These are phyloP conservation scores for Lateolabrax maculatus DNA, from an alignment of 2,797 vertebrate species.

Conservation along the genomic window DNA sequence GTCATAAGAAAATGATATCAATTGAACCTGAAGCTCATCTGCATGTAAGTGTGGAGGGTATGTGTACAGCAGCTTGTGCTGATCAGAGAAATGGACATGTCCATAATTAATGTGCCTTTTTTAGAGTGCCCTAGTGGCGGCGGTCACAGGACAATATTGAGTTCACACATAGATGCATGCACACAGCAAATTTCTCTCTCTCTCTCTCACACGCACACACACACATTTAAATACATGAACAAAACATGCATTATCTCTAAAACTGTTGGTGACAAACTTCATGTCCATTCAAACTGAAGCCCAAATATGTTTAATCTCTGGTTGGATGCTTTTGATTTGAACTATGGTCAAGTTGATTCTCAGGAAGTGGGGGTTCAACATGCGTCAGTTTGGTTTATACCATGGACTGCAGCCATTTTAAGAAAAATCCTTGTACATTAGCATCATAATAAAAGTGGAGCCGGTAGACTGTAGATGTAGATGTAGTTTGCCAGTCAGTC, in stretches of 20 bases:
- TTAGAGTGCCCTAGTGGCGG: conserved; percentile 88
- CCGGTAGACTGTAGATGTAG: not conserved
- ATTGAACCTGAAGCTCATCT: not conserved
- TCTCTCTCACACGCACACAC: conserved; percentile 12
- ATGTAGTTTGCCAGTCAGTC: not conserved
- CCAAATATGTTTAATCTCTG: not conserved
- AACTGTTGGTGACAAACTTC: not conserved
- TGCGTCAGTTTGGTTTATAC: not conserved
- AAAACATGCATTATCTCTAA: not conserved
- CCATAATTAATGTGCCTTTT: conserved; percentile 91
- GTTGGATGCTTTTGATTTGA: not conserved
- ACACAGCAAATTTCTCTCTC: not conserved
- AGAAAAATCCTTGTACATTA: not conserved
- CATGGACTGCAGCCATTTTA: not conserved
- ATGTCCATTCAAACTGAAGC: not conserved
- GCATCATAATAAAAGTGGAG: not conserved
- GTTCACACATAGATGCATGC: conserved; percentile 71
- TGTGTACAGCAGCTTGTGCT: conserved; percentile 80
- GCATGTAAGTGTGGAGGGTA: not conserved
- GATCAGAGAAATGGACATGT: conserved; percentile 88
- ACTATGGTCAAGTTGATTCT: not conserved
- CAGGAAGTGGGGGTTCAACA: not conserved
- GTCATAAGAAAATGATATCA: not conserved
- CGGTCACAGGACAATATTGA: conserved; percentile 83
- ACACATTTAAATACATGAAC: conserved; percentile 27